phyloP scores from a whole-genome alignment of 1,140 invertebrate genomes.

The Colletes latitarsis region DNA sequence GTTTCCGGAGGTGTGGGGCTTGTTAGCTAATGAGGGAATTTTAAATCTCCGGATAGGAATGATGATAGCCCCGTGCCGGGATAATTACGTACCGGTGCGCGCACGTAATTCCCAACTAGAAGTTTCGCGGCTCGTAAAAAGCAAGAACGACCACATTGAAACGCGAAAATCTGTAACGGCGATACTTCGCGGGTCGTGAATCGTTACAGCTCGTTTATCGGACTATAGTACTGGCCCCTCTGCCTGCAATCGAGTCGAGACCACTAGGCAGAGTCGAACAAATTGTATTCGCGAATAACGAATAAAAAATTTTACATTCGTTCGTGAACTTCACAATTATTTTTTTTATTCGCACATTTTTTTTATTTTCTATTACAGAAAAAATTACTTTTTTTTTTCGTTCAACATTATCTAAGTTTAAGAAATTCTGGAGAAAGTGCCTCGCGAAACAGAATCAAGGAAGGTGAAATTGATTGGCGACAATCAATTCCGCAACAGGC shows the following conservation, averaged over 20 bases:
- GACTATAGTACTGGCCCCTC: too few relatives aligned
- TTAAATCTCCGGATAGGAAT: slow-evolving; percentile 20
- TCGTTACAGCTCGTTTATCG: slow-evolving; percentile 7
- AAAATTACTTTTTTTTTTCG: not conserved
- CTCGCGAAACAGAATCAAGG: not conserved
- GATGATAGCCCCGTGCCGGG: not conserved
- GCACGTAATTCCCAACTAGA: not conserved
- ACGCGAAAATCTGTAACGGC: not conserved
- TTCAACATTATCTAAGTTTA: not conserved
- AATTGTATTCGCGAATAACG: too few relatives aligned
- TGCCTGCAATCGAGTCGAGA: too few relatives aligned
- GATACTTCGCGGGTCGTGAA: slow-evolving; percentile 18
- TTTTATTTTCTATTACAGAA: too few relatives aligned
- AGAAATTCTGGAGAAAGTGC: not conserved
- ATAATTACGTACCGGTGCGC: slow-evolving; percentile 13
- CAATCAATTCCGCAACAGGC: slow-evolving; percentile 33
- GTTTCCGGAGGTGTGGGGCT: not conserved
- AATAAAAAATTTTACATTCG: too few relatives aligned
- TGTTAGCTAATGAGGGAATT: slow-evolving; percentile 23
- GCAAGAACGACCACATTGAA: not conserved
- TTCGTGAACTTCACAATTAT: too few relatives aligned
- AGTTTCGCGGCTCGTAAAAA: slow-evolving; percentile 10
- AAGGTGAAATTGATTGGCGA: slow-evolving; percentile 28
- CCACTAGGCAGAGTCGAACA: too few relatives aligned
- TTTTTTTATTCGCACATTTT: too few relatives aligned